These are phyloP conservation scores for Schizopygopsis malacanthus DNA, from an alignment of 2,797 vertebrate species.

Conservation along the genomic window DNA sequence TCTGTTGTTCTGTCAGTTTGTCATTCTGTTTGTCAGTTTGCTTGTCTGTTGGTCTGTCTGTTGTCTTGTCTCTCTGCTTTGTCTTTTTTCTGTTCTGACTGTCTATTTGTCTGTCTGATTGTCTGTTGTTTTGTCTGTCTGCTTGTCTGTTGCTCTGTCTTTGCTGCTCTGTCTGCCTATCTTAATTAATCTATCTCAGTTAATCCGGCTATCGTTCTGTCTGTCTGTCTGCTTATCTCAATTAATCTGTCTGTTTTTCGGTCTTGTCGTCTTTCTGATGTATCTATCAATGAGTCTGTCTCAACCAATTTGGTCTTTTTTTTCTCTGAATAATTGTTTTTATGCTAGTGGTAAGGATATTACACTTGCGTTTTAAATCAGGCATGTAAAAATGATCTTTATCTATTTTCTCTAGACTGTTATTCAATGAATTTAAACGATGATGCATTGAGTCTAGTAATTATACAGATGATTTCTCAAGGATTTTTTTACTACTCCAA, in stretches of 20 bases:
- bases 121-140: background rate
- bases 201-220: background rate
- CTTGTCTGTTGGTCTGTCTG: no score
- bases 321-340: background rate
- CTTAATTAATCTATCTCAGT: no score
- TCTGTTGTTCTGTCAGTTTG: no score
- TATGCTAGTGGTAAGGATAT: background rate
- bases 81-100: background rate
- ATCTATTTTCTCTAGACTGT: background rate
- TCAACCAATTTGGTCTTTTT: background rate
- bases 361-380: conserved; percentile 1
- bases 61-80: no score
- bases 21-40: no score
- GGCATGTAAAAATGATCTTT: background rate
- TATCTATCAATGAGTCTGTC: background rate
- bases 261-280: background rate
- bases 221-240: background rate
- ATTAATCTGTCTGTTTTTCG: background rate
- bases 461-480: conserved; percentile 30
- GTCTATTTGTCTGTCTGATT: background rate
- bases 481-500: background rate
- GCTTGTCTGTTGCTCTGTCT: background rate
- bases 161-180: background rate
- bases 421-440: background rate
- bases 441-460: background rate